Conservation (phyloP, 2,113 vertebrate species). For the Malaclemys terrapin region DNA sequence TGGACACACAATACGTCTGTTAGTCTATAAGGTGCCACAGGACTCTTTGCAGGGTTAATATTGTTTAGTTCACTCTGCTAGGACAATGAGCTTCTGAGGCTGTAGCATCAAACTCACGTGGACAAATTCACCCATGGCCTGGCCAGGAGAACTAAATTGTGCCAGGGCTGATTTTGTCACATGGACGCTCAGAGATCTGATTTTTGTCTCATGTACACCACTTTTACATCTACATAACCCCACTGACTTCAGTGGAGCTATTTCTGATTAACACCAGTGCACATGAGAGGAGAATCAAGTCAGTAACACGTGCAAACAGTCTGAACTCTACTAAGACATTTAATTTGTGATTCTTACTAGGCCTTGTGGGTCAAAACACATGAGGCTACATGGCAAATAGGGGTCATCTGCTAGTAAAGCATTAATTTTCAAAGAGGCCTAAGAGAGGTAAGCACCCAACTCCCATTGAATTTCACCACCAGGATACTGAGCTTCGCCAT, state of each 20-base stretch:
- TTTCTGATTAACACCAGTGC: background rate
- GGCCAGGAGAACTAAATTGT: background rate
- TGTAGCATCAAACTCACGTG: background rate
- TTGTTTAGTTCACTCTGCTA: background rate
- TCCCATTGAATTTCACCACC: background rate
- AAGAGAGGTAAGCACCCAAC: background rate
- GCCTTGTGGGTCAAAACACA: background rate
- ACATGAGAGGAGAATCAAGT: background rate
- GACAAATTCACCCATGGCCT: background rate
- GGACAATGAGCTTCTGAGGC: background rate
- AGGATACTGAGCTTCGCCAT: background rate
- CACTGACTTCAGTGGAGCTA: background rate
- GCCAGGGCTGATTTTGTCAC: background rate
- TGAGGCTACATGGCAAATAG: background rate
- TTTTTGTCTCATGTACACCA: background rate
- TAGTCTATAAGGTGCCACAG: too few relatives aligned
- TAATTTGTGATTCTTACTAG: background rate
- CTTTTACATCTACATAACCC: constrained; percentile 2
- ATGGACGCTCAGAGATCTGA: background rate
- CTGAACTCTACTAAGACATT: background rate
- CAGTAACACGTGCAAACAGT: background rate
- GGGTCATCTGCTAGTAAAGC: background rate
- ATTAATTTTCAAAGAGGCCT: background rate
- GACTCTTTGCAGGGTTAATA: background rate
- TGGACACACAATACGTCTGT: too few relatives aligned